phyloP scores from a whole-genome alignment of 1,140 invertebrate species.

The Pomacea maculata region DNA sequence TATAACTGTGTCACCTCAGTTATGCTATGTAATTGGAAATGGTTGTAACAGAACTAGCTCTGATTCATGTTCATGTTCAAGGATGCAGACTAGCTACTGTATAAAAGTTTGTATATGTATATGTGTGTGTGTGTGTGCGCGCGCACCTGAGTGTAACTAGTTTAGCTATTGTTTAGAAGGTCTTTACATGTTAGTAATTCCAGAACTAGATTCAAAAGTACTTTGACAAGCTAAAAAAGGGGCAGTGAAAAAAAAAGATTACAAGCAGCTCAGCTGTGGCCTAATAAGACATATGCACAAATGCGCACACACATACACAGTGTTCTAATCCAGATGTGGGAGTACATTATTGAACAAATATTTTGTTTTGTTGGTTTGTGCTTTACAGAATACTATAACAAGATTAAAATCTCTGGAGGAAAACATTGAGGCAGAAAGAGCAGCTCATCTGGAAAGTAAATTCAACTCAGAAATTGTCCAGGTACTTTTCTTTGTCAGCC shows the following conservation, averaged over 20 bases:
- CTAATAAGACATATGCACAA: too few species aligned
- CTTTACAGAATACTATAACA: conserved; percentile 40
- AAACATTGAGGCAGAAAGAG: conserved; percentile 59
- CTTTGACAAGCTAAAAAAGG: too few species aligned
- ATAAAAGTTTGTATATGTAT: not conserved
- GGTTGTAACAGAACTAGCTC: not conserved
- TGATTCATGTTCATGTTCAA: not conserved
- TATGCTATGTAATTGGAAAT: not conserved
- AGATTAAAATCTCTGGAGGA: conserved; percentile 55
- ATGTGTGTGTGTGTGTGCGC: not conserved
- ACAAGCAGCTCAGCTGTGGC: too few species aligned
- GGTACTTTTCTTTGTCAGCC: conserved; percentile 35
- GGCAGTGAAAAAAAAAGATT: too few species aligned
- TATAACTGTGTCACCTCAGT: conserved; percentile 1
- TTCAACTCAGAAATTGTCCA: conserved; percentile 64
- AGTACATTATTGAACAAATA: not conserved
- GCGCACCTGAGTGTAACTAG: not conserved
- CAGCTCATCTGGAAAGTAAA: conserved; percentile 62
- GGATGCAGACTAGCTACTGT: too few species aligned
- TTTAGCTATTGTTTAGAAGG: too few species aligned
- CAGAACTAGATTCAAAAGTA: too few species aligned
- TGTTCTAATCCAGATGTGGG: not conserved
- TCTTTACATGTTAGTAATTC: too few species aligned
- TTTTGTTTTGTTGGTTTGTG: not conserved
- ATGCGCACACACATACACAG: too few species aligned